Base-by-base conservation (phyloP, 2,797 vertebrate genomes). In the Schizothorax lantsangensis region DNA sequence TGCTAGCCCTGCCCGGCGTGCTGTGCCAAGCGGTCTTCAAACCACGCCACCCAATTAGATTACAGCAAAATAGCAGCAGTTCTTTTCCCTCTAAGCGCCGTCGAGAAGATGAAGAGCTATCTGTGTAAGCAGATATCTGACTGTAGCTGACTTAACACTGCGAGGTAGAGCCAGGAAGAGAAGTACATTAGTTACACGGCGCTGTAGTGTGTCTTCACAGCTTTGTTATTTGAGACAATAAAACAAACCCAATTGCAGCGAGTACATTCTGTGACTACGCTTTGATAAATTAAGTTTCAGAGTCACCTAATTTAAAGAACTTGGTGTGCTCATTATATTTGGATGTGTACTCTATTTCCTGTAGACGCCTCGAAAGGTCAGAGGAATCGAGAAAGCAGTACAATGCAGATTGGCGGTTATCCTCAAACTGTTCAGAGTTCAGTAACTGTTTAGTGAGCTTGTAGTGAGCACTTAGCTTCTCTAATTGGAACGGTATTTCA, bases 21-120 rank as follows among this genome's bases (percentile, higher is more conserved):
- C 92, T 88, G 91, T 93, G 92, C 93, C 93, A 91, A 91, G 89
- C 72, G 88, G 92, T 91, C 88, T 85, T 87, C 79, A 85, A 92
- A 91, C 91, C 90, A 79, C 84, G 91, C 87, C 90, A 83, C 82
- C 72, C 89, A 91, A 91, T 91, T 88, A 93, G 90, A 88, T 90
- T 89, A 89, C 73, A 92, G 88, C 85, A 86, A 90, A 92, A 92
- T 89, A 91, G 92, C 84, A 87, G 88, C 83, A 83, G 87, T 89
- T 86, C 84, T 47, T 69, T 62, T 86, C 79, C 80, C 81, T 80
- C 52, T 5, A 52, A 85, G 79, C 49, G 45, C 59, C 49, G 78
- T 79, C 57, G 72, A 88, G 84, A 78, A 80, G 85, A 88, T 87
- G 83, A 84, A 80, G 85, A 85, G 81, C 64, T 74, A 81, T 87